Evolutionary conservation across 2,113 vertebrate species (phyloP).

Genomic region (Syrrhaptes paradoxus): DNA sequence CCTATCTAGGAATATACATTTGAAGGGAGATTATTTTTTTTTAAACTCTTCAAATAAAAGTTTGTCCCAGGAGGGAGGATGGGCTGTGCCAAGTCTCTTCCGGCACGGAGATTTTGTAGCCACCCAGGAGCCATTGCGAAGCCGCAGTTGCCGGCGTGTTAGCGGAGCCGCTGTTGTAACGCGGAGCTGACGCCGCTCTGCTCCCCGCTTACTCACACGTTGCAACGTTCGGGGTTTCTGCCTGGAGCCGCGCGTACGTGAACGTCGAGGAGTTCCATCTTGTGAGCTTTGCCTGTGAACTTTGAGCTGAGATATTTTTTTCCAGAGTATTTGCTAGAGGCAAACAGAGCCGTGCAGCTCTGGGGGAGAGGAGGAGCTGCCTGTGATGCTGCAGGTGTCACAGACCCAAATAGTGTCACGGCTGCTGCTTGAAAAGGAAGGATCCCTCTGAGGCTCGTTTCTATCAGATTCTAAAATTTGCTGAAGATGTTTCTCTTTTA

Average conservation of each 20-base stretch:
- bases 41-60: not conserved
- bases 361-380: not conserved
- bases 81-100: not conserved
- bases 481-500: not conserved
- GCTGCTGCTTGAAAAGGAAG: not conserved
- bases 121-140: not conserved
- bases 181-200: fast-evolving
- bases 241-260: fast-evolving
- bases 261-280: fast-evolving
- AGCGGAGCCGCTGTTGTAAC: not conserved
- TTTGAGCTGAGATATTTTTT: not conserved
- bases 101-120: not conserved
- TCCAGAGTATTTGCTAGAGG: not conserved
- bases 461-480: not conserved
- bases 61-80: not conserved
- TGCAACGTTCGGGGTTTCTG: not conserved
- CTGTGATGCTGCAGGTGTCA: not conserved
- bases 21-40: not conserved
- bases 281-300: not conserved
- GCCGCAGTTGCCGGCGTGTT: not conserved
- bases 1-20: not conserved
- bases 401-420: fast-evolving
- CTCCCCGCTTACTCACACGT: not conserved
- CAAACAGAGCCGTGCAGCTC: not conserved
- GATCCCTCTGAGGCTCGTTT: not conserved